Base-by-base conservation (phyloP, 2,888 invertebrate genomes). In the Pandemis cinnamomeana region DNA sequence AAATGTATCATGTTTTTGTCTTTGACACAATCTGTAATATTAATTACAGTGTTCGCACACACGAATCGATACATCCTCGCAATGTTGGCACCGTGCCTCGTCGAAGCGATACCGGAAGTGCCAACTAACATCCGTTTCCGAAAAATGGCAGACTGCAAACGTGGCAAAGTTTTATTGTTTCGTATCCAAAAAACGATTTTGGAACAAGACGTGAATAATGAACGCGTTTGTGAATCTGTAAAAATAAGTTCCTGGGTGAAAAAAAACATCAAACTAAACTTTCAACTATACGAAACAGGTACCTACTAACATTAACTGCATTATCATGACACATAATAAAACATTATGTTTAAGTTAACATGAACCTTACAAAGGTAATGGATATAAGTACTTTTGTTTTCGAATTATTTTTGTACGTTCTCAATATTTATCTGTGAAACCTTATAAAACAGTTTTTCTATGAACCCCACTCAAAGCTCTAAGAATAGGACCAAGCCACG, bases 121-220 rank as follows among this genome's bases (percentile, higher is more conserved):
- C 87, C 87, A 85, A 88, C 87, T 88, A 87, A 89, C 90, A 87
- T 91, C 91, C 92, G 91, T 79, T 89, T 90, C 90, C 90, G 83
- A 84, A 85, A 87, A 86, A 86, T 84, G 77, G 77, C 85, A 82
- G 85, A 80, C 87, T 81, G 85, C 86, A 82, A 87, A 86, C 84
- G 74, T 70, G 83, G 80, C 81, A 84, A 80, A 80, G 77, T 85
- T 86, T 88, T 86, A 87, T 88, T 87, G 85, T 88, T 86, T 87
- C 84, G 82, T 76, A 80, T 78, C 80, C 78, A 79, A 78, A 79
- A 79, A 80, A 81, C 83, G 81, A 78, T 63, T 70, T 75, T 51
- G 64, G 76, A 77, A 71, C 68, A 80, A 77, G 79, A 68, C 77
- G 75, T 51, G 67, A 55, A 64, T 68, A 60, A 63, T 15, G 66